Conservation (phyloP, 2,888 invertebrate genomes). For the Erebia epiphron region DNA sequence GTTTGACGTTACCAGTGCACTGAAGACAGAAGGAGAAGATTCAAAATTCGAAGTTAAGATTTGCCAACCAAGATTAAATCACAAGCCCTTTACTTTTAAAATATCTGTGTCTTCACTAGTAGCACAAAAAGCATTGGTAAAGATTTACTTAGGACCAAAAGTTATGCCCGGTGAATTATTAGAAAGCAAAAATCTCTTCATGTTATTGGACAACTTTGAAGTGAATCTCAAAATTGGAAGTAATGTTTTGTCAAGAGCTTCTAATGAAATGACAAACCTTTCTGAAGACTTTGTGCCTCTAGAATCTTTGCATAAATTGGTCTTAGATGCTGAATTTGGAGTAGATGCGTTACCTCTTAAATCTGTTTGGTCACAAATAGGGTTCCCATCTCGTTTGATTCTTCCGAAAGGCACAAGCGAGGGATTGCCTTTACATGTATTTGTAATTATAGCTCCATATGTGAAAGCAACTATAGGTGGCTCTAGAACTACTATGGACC, state of each 20-base stretch:
- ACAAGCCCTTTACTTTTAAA: constrained; percentile 87
- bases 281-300: constrained; percentile 85
- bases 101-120: constrained; percentile 84
- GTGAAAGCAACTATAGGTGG: constrained; percentile 57
- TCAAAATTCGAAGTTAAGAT: constrained; percentile 69
- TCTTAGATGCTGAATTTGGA: constrained; percentile 82
- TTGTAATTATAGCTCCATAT: constrained; percentile 84
- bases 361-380: constrained; percentile 78
- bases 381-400: constrained; percentile 86
- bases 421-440: constrained; percentile 85
- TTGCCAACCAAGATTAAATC: constrained; percentile 86
- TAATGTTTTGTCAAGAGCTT: constrained; percentile 85
- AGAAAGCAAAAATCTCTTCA: constrained; percentile 80
- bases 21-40: constrained; percentile 59
- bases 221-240: constrained; percentile 83
- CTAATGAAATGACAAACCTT: constrained; percentile 82
- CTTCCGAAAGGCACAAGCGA: constrained; percentile 87
- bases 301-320: constrained; percentile 82
- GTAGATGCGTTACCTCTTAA: constrained; percentile 77
- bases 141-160: constrained; percentile 88
- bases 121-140: constrained; percentile 82
- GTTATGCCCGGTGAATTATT: constrained; percentile 81
- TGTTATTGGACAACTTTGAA: constrained; percentile 83
- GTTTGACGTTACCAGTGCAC: constrained; percentile 84
- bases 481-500: constrained; percentile 63